Conservation (phyloP, 2,888 invertebrate species). For the Catocala sponsa region DNA sequence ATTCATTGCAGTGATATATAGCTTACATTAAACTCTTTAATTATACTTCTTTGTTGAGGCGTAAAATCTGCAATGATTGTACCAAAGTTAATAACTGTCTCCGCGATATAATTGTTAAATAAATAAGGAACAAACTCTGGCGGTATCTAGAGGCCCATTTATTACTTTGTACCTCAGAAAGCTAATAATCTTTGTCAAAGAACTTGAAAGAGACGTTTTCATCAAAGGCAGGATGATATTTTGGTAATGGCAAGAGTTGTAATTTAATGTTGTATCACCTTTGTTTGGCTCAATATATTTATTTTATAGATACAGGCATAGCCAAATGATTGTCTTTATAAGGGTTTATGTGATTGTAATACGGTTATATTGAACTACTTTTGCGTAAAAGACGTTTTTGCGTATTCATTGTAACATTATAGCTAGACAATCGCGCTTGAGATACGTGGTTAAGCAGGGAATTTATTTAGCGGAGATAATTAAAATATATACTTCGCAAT, state of each 20-base stretch:
- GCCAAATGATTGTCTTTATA: too few relatives aligned
- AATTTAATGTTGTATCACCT: conserved; percentile 5
- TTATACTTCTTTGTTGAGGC: conserved; percentile 2
- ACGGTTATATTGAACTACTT: too few relatives aligned
- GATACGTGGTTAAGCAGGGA: too few relatives aligned
- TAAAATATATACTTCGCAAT: too few relatives aligned
- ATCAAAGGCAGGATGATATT: conserved; percentile 32
- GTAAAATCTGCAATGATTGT: conserved; percentile 3
- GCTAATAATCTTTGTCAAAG: conserved; percentile 45
- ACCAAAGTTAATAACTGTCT: conserved; percentile 17
- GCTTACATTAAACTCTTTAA: conserved; percentile 4
- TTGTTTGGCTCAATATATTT: background rate
- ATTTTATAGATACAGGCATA: too few relatives aligned
- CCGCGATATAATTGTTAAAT: conserved; percentile 17
- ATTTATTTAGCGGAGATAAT: too few relatives aligned
- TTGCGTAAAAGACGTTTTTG: too few relatives aligned
- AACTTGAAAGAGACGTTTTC: conserved; percentile 24
- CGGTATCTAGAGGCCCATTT: conserved; percentile 29
- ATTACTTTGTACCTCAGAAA: conserved; percentile 34
- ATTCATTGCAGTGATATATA: background rate
- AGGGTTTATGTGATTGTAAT: too few relatives aligned
- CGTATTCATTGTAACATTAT: too few relatives aligned
- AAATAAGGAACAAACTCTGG: conserved; percentile 20
- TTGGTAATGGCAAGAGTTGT: conserved; percentile 15
- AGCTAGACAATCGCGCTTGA: too few relatives aligned